Evolutionary conservation across 92 coral and sea anemone genomes (phyloP).

Genomic region (Phenganax marumi): DNA sequence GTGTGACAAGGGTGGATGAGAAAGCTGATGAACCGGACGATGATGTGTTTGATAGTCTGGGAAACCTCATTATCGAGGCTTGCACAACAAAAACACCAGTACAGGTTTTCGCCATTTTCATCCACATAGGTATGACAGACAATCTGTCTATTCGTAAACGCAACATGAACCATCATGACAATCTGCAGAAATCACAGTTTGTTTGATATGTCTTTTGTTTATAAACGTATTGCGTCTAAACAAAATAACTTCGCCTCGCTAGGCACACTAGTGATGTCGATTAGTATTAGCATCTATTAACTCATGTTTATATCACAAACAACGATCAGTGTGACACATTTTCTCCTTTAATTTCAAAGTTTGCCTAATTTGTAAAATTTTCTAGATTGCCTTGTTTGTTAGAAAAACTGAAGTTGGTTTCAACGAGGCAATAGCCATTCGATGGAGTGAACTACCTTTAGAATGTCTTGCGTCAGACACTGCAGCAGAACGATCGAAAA

Average conservation of each 20-base stretch:
- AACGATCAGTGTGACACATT: too few relatives aligned
- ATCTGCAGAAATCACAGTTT: background rate
- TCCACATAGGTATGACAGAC: background rate
- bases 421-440: constrained; percentile 25
- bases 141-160: background rate
- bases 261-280: too few relatives aligned
- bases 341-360: too few relatives aligned
- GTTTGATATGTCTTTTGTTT: background rate
- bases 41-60: background rate
- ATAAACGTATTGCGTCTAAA: too few relatives aligned
- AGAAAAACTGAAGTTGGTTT: constrained; percentile 4
- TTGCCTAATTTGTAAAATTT: background rate
- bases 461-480: too few relatives aligned
- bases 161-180: background rate
- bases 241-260: too few relatives aligned
- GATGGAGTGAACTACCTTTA: background rate
- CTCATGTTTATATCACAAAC: too few relatives aligned
- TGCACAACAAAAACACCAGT: constrained; percentile 14
- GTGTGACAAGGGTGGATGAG: too few relatives aligned
- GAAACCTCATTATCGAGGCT: background rate
- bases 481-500: background rate
- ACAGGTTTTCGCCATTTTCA: background rate
- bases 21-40: too few relatives aligned
- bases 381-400: background rate
- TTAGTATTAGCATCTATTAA: too few relatives aligned